Evolutionary conservation across 2,888 invertebrate species (phyloP).

Genomic region (Meiosimyza decipiens): DNA sequence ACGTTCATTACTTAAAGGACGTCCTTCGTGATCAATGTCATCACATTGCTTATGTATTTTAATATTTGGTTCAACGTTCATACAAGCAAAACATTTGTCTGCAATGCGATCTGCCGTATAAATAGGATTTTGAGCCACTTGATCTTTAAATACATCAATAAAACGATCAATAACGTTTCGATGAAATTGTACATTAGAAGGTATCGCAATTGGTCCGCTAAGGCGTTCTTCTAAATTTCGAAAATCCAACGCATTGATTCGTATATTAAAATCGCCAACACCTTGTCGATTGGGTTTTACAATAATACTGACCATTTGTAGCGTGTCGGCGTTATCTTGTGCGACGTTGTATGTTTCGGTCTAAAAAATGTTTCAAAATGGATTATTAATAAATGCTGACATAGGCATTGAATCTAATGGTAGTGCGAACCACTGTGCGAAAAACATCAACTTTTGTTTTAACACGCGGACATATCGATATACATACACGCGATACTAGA

Average conservation of each 20-base stretch:
- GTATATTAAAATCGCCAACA: conserved; percentile 74
- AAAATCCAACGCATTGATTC: conserved; percentile 82
- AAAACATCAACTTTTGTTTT: too few relatives aligned
- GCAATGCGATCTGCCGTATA: conserved; percentile 76
- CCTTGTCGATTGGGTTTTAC: conserved; percentile 75
- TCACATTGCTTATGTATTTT: conserved; percentile 81
- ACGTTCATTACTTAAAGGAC: conserved; percentile 59
- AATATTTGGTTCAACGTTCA: conserved; percentile 81
- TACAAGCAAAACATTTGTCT: conserved; percentile 90
- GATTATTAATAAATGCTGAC: background rate
- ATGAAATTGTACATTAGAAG: conserved; percentile 78
- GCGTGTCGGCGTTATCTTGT: conserved; percentile 74
- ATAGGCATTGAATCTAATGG: too few relatives aligned
- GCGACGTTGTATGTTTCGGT: conserved; percentile 79
- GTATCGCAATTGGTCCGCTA: conserved; percentile 74
- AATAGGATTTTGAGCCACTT: conserved; percentile 76
- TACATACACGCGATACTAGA: too few relatives aligned
- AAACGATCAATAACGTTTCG: conserved; percentile 86
- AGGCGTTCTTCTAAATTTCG: conserved; percentile 80
- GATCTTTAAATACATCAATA: conserved; percentile 82
- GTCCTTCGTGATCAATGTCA: conserved; percentile 66
- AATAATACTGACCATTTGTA: conserved; percentile 86
- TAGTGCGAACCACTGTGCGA: too few relatives aligned
- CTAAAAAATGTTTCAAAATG: conserved; percentile 54
- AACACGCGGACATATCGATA: too few relatives aligned